Conservation (phyloP, 2,113 vertebrate genomes). For the Antigone vipio region DNA sequence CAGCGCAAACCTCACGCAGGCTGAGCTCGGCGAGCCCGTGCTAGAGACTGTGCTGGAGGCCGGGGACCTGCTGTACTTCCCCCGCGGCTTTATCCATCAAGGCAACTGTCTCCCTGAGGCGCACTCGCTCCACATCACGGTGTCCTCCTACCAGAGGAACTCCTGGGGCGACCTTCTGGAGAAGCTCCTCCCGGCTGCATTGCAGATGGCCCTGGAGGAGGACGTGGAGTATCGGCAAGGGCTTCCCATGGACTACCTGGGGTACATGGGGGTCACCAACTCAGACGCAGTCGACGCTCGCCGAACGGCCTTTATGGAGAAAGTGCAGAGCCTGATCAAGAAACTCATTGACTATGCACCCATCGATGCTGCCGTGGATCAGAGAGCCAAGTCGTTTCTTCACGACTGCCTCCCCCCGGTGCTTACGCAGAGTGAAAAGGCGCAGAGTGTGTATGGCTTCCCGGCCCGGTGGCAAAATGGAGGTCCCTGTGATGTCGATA, state of each 20-base stretch:
- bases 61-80: constrained; percentile 93
- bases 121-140: constrained; percentile 92
- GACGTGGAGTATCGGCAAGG: constrained; percentile 89
- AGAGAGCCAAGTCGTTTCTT: constrained; percentile 88
- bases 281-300: constrained; percentile 81
- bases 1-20: constrained; percentile 83
- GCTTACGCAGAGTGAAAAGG: constrained; percentile 81
- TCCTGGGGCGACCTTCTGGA: constrained; percentile 91
- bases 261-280: constrained; percentile 91
- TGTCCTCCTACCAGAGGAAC: constrained; percentile 95
- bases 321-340: constrained; percentile 79
- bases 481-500: constrained; percentile 62
- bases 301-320: constrained; percentile 80
- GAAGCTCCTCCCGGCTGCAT: constrained; percentile 86
- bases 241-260: constrained; percentile 87
- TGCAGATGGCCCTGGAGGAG: constrained; percentile 92
- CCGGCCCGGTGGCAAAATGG: constrained; percentile 81
- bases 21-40: constrained; percentile 83
- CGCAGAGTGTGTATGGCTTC: constrained; percentile 83
- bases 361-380: constrained; percentile 92
- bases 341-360: constrained; percentile 84
- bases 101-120: constrained; percentile 83
- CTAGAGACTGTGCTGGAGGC: constrained; percentile 90
- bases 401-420: constrained; percentile 92
- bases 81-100: constrained; percentile 94